phyloP scores from a whole-genome alignment of 2,113 vertebrate genomes.

The Tympanuchus pallidicinctus region DNA sequence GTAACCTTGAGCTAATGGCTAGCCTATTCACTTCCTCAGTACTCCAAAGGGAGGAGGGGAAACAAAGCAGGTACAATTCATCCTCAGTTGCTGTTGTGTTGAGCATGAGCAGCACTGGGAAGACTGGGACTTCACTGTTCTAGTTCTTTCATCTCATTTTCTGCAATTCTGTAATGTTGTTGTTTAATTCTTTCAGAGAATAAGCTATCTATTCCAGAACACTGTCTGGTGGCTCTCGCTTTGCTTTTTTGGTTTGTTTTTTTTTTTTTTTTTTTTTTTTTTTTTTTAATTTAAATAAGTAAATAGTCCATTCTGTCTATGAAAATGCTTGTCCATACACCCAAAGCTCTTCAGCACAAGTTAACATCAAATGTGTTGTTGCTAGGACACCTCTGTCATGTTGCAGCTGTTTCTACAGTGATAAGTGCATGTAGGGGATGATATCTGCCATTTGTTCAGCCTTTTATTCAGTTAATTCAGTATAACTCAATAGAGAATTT shows the following conservation, averaged over 20 bases:
- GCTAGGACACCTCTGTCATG: neutral
- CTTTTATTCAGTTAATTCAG: neutral
- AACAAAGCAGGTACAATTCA: neutral
- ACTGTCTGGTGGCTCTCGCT: neutral
- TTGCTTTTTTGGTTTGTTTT: too few relatives aligned
- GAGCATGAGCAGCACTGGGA: neutral
- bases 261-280: too few relatives aligned
- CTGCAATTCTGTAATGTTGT: neutral
- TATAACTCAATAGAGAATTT: neutral
- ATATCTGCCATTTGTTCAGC: neutral
- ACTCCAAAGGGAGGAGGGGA: neutral
- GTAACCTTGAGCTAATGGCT: neutral
- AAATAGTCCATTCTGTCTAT: neutral
- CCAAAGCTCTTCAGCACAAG: neutral
- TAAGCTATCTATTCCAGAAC: neutral
- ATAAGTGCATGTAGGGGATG: fast-evolving
- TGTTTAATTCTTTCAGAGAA: neutral
- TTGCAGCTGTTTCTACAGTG: neutral
- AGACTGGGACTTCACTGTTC: neutral
- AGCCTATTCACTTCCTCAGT: neutral
- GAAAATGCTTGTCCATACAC: neutral
- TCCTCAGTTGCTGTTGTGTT: neutral
- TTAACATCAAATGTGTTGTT: neutral
- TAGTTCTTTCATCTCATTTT: neutral
- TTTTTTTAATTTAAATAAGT: neutral